phyloP scores from a whole-genome alignment of 1,140 invertebrate species.

The Chelonus insularis region DNA sequence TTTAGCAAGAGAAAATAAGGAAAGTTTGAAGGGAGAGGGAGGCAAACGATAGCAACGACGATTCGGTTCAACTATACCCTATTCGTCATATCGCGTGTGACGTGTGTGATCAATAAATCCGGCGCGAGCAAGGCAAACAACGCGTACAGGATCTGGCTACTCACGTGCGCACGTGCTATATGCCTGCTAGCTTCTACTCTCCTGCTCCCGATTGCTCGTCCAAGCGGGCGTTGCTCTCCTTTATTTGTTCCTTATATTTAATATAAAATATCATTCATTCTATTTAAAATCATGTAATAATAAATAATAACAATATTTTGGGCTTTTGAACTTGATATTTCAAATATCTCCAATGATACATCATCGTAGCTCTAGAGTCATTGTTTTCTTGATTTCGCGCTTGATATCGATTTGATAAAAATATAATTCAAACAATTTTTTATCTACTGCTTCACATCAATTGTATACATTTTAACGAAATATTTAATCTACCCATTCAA shows the following conservation, averaged over 20 bases:
- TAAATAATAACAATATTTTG: not conserved
- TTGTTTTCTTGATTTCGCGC: no score
- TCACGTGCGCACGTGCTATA: constrained; percentile 31
- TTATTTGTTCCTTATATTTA: not conserved
- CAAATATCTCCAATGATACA: no score
- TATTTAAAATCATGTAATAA: not conserved
- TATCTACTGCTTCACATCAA: not conserved
- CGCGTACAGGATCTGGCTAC: constrained; percentile 27
- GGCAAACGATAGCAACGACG: constrained; percentile 1
- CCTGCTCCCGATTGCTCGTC: not conserved
- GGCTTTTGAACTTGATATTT: no score
- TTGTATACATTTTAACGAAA: not conserved
- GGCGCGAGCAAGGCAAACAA: constrained; percentile 44
- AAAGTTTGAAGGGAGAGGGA: not conserved
- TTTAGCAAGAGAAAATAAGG: not conserved
- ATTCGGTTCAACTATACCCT: constrained; percentile 28
- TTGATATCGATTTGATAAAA: not conserved
- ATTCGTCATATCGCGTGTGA: constrained; percentile 49
- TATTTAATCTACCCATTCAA: not conserved
- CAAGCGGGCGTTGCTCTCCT: constrained; percentile 4
- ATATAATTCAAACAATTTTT: constrained; percentile 1
- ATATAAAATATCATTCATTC: not conserved
- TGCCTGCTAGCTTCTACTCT: not conserved
- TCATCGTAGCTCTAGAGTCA: no score
- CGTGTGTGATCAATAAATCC: constrained; percentile 59